These are phyloP conservation scores for Tribolium castaneum DNA, from an alignment of 1,140 invertebrate species.

Conservation along the genomic window DNA sequence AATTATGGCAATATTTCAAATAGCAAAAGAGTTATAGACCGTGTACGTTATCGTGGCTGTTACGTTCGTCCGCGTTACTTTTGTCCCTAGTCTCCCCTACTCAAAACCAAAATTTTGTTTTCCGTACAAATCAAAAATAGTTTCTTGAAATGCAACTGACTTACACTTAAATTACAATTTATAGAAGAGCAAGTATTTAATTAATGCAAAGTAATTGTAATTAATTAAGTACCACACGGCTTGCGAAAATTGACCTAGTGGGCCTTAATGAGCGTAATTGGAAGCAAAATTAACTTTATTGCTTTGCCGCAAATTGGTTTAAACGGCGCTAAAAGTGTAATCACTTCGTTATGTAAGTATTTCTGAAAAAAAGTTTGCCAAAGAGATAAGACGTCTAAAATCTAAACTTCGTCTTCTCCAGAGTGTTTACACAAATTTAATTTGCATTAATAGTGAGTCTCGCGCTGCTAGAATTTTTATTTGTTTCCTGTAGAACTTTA, in stretches of 20 bases:
- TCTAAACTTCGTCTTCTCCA: conserved; percentile 14
- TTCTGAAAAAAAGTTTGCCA: background rate
- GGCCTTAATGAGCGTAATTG: background rate
- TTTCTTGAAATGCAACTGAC: no score
- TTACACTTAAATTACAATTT: no score
- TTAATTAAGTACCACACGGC: no score
- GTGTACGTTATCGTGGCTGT: no score
- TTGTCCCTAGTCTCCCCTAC: no score
- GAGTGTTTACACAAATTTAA: conserved; percentile 33
- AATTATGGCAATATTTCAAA: no score
- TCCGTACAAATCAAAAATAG: no score
- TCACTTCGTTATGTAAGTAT: background rate
- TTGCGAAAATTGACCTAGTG: background rate
- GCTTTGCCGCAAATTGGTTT: background rate
- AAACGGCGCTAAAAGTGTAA: background rate
- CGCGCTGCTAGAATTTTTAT: conserved; percentile 24
- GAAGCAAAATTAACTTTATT: background rate
- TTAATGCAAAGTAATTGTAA: no score
- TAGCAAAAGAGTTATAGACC: no score
- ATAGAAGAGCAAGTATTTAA: no score
- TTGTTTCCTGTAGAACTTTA: conserved; percentile 16
- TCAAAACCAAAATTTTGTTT: no score
- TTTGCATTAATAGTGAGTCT: conserved; percentile 33
- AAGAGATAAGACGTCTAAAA: background rate
- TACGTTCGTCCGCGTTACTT: no score